phyloP scores from a whole-genome alignment of 1,140 invertebrate genomes.

The Vanessa atalanta region DNA sequence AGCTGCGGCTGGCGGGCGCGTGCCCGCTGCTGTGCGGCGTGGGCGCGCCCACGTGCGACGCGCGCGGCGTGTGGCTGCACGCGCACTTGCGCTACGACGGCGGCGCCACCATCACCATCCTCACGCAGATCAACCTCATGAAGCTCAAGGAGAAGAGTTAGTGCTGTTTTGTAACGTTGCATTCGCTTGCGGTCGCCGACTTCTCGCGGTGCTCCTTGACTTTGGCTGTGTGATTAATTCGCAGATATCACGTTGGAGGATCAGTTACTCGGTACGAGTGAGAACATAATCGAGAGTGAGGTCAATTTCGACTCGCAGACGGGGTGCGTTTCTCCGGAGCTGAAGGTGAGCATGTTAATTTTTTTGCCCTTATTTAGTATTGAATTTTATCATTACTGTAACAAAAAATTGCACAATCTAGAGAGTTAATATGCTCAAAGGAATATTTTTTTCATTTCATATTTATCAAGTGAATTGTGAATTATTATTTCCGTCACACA shows the following conservation, averaged over 20 bases:
- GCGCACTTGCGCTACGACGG: conserved; percentile 95
- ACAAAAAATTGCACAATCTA: no score
- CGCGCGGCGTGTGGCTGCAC: conserved; percentile 95
- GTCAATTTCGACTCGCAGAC: conserved; percentile 9
- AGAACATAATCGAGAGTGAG: conserved; percentile 49
- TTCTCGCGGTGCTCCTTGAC: no score
- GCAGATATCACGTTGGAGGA: conserved; percentile 66
- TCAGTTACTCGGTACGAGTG: conserved; percentile 45
- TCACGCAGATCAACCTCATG: conserved; percentile 97
- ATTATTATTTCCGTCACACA: no score
- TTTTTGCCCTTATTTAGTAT: background rate
- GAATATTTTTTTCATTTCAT: no score
- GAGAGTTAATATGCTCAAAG: no score
- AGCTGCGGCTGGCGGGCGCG: conserved; percentile 68
- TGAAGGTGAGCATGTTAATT: conserved; percentile 39
- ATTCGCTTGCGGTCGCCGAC: no score
- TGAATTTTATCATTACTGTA: no score
- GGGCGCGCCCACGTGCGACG: conserved; percentile 88
- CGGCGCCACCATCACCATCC: conserved; percentile 92
- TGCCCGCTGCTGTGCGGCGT: conserved; percentile 88
- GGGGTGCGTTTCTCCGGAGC: conserved; percentile 41
- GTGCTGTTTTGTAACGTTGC: conserved; percentile 14
- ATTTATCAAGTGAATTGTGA: no score
- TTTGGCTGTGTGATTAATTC: conserved; percentile 2
- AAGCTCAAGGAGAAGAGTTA: conserved; percentile 85